These are phyloP conservation scores for Choristoneura fumiferana DNA, from an alignment of 1,140 invertebrate species.

Conservation along the genomic window DNA sequence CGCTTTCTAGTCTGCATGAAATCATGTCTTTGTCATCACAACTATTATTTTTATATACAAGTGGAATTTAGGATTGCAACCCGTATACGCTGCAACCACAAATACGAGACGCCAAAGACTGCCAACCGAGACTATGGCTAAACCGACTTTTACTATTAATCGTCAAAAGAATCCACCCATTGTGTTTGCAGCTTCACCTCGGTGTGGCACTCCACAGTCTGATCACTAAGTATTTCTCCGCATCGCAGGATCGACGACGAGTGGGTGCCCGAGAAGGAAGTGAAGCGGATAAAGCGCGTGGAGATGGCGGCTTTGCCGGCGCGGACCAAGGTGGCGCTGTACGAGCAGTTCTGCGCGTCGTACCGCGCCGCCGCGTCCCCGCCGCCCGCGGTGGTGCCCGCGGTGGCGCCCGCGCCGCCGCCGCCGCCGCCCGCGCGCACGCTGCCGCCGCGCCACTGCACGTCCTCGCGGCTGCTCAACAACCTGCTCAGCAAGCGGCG, in stretches of 20 bases:
- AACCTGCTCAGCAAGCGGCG: conserved; percentile 53
- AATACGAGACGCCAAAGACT: background rate
- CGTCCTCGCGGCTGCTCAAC: conserved; percentile 50
- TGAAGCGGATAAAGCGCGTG: conserved; percentile 51
- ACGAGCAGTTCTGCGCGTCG: conserved; percentile 59
- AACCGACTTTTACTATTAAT: background rate
- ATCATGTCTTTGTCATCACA: too few species aligned
- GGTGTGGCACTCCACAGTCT: conserved; percentile 47
- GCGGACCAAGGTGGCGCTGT: conserved; percentile 56
- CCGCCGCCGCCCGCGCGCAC: conserved; percentile 24
- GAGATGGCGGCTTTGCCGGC: conserved; percentile 55
- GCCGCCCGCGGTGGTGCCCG: conserved; percentile 5
- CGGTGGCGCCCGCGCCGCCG: conserved; percentile 3
- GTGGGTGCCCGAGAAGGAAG: conserved; percentile 65
- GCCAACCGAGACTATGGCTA: background rate
- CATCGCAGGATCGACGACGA: conserved; percentile 64
- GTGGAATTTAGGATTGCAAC: conserved; percentile 48
- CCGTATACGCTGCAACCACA: conserved; percentile 67
- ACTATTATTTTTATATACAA: too few species aligned
- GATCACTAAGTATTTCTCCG: background rate
- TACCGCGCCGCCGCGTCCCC: conserved; percentile 41
- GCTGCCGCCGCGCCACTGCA: conserved; percentile 44
- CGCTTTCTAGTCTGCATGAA: too few species aligned
- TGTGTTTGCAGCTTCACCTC: conserved; percentile 63
- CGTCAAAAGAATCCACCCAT: background rate